Evolutionary conservation across 1,140 invertebrate genomes (phyloP).

Genomic region (Tetramorium parvispinum): DNA sequence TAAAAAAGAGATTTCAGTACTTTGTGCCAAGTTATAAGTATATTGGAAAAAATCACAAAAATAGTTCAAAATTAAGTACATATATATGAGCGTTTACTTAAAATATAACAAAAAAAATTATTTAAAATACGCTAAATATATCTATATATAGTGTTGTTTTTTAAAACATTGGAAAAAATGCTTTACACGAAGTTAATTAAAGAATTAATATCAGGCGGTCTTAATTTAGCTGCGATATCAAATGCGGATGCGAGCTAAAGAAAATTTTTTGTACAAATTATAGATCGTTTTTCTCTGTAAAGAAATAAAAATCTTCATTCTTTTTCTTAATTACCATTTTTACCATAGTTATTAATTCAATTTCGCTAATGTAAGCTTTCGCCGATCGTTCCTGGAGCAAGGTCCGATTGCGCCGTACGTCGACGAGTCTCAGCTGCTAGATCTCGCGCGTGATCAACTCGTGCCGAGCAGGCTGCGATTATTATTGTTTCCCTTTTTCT

Average conservation of each 20-base stretch:
- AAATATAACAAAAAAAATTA: background rate
- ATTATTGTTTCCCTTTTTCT: conserved; percentile 72
- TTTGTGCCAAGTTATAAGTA: background rate
- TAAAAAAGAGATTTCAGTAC: conserved; percentile 32
- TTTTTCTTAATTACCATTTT: background rate
- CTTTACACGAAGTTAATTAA: background rate
- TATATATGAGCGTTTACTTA: background rate
- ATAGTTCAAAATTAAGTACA: background rate
- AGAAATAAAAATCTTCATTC: background rate
- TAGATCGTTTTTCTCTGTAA: background rate
- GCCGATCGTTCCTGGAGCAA: conserved; percentile 35
- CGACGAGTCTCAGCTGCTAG: conserved; percentile 66
- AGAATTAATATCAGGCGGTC: background rate
- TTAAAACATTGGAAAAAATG: too few species aligned
- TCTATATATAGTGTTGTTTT: too few species aligned
- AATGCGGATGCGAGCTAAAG: background rate
- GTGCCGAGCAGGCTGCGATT: conserved; percentile 63
- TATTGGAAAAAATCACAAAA: background rate
- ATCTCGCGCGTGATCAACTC: conserved; percentile 68
- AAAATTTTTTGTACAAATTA: background rate
- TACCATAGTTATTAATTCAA: too few species aligned
- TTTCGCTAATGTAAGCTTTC: background rate
- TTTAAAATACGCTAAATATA: background rate
- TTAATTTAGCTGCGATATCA: background rate
- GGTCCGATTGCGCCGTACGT: conserved; percentile 18